Base-by-base conservation (phyloP, 2,888 invertebrate species). In the Leucophenga maculata region DNA sequence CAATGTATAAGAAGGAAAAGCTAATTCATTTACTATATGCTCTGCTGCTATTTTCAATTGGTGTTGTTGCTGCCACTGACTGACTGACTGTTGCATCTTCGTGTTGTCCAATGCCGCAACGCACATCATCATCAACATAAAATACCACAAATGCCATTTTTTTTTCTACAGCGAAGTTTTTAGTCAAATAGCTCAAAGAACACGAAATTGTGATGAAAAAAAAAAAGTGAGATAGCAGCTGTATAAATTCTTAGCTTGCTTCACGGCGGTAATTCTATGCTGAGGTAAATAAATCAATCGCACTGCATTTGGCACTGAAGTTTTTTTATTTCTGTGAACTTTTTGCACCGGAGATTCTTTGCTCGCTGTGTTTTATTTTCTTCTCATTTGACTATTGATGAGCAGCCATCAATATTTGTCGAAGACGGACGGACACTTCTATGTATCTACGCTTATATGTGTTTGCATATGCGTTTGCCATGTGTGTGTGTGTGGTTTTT, bases 251-350 rank as follows among this genome's bases (percentile, higher is more conserved):
- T 14, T 59, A 16, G 48, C 31, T n/a, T 46, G 20, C 72, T 72
- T 76, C 77, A 77, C 78, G 80, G 81, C 82, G 82, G 84, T 83
- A 82, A 82, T 78, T 82, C 80, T 80, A 82, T 80, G 81, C 77
- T 82, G 80, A 78, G 83, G 82, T 82, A 80, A 82, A 85, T 85
- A 85, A 85, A 85, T 85, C 85, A 85, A 85, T 83, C 84, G 79
- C 72, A 77, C 75, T 80, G 78, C 75, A 75, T 57, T 72, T 75
- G 74, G 74, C 75, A 75, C 75, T 72, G 74, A 72, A 74, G 74
- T 72, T 70, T 62, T 70, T 55, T 26, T 26, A n/a, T n/a, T n/a
- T n/a, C n/a, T n/a, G n/a, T n/a, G n/a, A n/a, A n/a, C n/a, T 60
- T 52, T 44, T 48, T 74, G 70, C 73, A 65, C 48, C 14, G 31